Percentiles rank a stretch among this genome's conserved stretches.
These are phyloP conservation scores for Ceratina japonica DNA, from an alignment of 1,140 invertebrate genomes.

Conservation along the genomic window DNA sequence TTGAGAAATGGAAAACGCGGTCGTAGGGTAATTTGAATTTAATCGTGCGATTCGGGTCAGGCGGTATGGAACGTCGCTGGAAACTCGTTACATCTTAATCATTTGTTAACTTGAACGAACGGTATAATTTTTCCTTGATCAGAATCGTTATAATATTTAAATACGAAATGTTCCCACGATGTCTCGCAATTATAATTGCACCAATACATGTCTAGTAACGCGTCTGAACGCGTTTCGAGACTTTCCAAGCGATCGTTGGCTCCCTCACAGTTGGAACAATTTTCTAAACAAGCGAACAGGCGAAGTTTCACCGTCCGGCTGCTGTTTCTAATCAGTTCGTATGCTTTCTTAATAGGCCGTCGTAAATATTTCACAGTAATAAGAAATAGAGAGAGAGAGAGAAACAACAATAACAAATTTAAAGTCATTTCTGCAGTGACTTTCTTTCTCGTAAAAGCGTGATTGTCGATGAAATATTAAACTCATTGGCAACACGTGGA, in stretches of 20 bases:
- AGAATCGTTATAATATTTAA: too few relatives aligned
- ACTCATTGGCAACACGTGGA: neutral
- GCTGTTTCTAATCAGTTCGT: neutral
- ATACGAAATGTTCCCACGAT: too few relatives aligned
- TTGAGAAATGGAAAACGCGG: conserved; percentile 33
- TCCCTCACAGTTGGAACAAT: neutral
- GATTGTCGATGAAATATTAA: conserved; percentile 8
- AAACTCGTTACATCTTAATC: neutral
- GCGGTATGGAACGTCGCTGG: neutral
- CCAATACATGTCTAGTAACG: neutral
- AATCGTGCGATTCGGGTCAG: conserved; percentile 19
- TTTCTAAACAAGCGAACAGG: conserved; percentile 6
- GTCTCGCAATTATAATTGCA: neutral
- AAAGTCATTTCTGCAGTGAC: neutral
- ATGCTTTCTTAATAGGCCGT: too few relatives aligned
- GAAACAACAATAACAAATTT: too few relatives aligned
- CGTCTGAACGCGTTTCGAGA: neutral
- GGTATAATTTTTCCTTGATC: too few relatives aligned
- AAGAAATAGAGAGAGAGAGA: too few relatives aligned
- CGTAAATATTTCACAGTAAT: too few relatives aligned
- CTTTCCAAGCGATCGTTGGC: conserved; percentile 3
- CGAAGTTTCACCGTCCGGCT: neutral
- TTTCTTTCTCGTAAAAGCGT: neutral
- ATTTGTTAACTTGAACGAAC: neutral
- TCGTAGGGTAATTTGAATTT: conserved; percentile 22